Conservation (phyloP, 2,888 invertebrate genomes). For the Crossocerus cetratus region DNA sequence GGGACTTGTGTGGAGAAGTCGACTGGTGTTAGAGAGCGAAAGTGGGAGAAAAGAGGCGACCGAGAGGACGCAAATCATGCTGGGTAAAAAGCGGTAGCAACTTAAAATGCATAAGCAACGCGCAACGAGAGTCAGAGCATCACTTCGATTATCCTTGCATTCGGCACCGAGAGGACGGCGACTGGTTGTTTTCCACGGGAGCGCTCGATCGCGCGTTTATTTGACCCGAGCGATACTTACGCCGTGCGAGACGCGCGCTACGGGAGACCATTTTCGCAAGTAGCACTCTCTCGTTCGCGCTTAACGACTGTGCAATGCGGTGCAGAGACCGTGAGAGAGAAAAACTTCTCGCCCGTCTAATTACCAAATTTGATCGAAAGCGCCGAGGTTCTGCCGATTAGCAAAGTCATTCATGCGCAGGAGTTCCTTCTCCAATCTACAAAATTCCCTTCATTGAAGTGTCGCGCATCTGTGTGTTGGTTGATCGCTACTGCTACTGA, state of each 20-base stretch:
- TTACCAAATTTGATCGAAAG: slow-evolving; percentile 51
- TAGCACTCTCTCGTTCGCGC: background rate
- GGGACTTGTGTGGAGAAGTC: too few species aligned
- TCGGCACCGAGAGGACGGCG: background rate
- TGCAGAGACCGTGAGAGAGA: slow-evolving; percentile 15
- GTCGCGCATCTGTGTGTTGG: slow-evolving; percentile 13
- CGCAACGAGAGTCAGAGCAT: slow-evolving; percentile 8
- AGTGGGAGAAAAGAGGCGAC: background rate
- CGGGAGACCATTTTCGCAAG: too few species aligned
- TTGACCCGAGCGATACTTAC: too few species aligned
- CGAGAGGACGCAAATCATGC: background rate
- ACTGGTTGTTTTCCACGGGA: background rate
- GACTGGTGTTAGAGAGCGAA: background rate
- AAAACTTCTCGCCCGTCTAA: slow-evolving; percentile 39
- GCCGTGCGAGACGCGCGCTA: too few species aligned
- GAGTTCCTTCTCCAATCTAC: slow-evolving; percentile 72
- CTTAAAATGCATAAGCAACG: slow-evolving; percentile 5
- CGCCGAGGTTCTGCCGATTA: slow-evolving; percentile 54
- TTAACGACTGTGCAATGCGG: background rate
- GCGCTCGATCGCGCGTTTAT: too few species aligned
- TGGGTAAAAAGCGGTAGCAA: background rate
- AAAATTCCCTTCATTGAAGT: slow-evolving; percentile 58
- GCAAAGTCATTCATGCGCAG: slow-evolving; percentile 62
- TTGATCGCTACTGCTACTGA: too few species aligned
- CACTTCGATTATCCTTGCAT: slow-evolving; percentile 47